Evolutionary conservation across 2,797 vertebrate species (phyloP).

Genomic region (Harpagifer antarcticus): DNA sequence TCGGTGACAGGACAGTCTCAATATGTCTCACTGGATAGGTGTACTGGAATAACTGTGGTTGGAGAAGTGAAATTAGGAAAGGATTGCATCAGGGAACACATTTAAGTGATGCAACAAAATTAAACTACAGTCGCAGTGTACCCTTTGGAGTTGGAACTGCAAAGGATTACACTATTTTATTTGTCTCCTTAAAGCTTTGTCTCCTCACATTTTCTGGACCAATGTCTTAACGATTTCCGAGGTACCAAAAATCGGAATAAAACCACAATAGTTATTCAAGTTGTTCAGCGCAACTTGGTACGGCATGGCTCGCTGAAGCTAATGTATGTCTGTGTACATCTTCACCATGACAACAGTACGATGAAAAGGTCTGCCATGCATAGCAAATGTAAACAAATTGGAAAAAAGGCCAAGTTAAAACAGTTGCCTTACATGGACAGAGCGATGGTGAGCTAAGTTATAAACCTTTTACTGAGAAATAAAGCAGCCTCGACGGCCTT

Average conservation of each 20-base stretch:
- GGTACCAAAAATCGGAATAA: not conserved
- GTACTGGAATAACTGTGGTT: slow-evolving; percentile 1
- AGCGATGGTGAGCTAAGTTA: not conserved
- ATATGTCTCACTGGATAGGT: not conserved
- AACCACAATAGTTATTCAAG: not conserved
- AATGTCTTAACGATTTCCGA: no score
- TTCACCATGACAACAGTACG: not conserved
- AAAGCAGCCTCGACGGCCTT: slow-evolving; percentile 13
- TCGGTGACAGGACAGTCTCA: not conserved
- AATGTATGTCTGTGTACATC: not conserved
- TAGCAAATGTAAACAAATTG: not conserved
- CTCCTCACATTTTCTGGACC: not conserved
- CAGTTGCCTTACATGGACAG: slow-evolving; percentile 18
- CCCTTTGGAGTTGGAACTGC: not conserved
- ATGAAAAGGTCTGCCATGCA: not conserved
- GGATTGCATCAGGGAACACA: not conserved
- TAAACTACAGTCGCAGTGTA: not conserved
- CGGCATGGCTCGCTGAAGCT: not conserved
- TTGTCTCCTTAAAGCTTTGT: not conserved
- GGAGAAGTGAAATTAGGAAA: not conserved
- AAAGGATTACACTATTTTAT: not conserved
- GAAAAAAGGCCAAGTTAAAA: slow-evolving; percentile 1
- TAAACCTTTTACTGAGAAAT: slow-evolving; percentile 21
- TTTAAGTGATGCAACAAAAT: not conserved
- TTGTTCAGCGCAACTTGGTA: not conserved